Evolutionary conservation across 2,113 vertebrate species (phyloP), one percentile per base, ranked within the genome.

Genomic region (Lipophrys pholis): DNA sequence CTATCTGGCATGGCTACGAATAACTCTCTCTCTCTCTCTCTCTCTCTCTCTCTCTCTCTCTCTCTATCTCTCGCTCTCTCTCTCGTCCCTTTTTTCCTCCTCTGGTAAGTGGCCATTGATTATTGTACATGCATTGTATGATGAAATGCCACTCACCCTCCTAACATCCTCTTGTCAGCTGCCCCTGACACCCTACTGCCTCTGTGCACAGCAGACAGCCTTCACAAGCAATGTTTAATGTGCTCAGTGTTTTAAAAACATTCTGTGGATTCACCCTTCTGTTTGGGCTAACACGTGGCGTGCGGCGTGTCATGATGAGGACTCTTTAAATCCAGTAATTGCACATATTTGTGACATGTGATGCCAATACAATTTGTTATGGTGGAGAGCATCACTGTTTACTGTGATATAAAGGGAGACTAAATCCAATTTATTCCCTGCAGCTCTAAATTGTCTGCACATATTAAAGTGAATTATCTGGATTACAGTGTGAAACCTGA

Each of bases 61-160:
- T n/a, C n/a, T n/a, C n/a, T n/a, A n/a, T n/a, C n/a, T 88, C 70
- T 74, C 61, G 39, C 48, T 54, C 60, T 64, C 83, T 78, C 71
- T 68, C 30, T 21, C 16, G 41, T 72, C 66, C 59, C 57, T 30
- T 70, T 65, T 83, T 68, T 69, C 50, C 73, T 82, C 57, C 57
- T 72, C 53, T 38, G 55, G 50, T 80, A 76, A 87, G 84, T 86
- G 86, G 69, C 83, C 86, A 89, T 82, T 86, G 84, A 86, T 89
- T 78, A 88, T 82, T 69, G 62, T 76, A 71, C 77, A 84, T 66
- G 80, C 69, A 82, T 80, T 88, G 64, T 80, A 78, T 78, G 78
- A 88, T 76, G 56, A 90, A 90, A 91, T 89, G 77, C 75, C 82
- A 84, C 75, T 85, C 70, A 73, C 89, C 87, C 87, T 87, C 84